Evolutionary conservation across 2,113 vertebrate species (phyloP).

Genomic region (Ptilonorhynchus violaceus): DNA sequence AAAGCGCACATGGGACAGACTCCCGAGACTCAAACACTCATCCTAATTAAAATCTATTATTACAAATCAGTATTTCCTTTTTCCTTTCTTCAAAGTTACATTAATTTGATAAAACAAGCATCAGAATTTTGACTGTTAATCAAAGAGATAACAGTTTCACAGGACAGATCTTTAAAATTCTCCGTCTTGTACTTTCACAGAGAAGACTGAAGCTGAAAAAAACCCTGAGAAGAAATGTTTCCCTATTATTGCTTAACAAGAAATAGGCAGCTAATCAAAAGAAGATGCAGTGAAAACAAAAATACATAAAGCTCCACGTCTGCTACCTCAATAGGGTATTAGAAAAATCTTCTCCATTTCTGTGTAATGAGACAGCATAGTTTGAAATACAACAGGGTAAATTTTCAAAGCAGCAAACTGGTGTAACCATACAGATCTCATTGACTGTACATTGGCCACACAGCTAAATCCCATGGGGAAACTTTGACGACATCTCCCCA

Average conservation of each 20-base stretch:
- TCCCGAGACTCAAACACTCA: not conserved
- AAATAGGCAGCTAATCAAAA: slow-evolving; percentile 51
- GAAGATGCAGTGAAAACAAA: slow-evolving; percentile 29
- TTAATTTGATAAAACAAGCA: slow-evolving; percentile 52
- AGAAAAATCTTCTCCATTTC: slow-evolving; percentile 29
- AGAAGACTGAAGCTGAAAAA: not conserved
- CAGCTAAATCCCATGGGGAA: not conserved
- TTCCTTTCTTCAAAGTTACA: slow-evolving; percentile 45
- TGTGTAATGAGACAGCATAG: slow-evolving; percentile 12
- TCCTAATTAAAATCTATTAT: slow-evolving; percentile 57
- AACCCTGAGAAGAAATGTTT: slow-evolving; percentile 6
- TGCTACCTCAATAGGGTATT: slow-evolving; percentile 18
- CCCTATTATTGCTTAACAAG: slow-evolving; percentile 36
- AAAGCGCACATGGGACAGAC: not conserved
- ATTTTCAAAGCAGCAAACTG: slow-evolving; percentile 3
- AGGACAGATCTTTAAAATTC: slow-evolving; percentile 45
- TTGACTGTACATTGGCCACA: not conserved
- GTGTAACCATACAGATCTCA: not conserved
- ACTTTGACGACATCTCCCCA: not conserved
- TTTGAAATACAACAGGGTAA: not conserved
- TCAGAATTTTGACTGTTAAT: slow-evolving; percentile 33
- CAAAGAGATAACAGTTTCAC: slow-evolving; percentile 57
- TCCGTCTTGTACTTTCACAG: slow-evolving; percentile 13
- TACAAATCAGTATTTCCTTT: slow-evolving; percentile 42
- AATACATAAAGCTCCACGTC: not conserved